Evolutionary conservation across 2,113 vertebrate species (phyloP).

Genomic region (Strigops habroptila): DNA sequence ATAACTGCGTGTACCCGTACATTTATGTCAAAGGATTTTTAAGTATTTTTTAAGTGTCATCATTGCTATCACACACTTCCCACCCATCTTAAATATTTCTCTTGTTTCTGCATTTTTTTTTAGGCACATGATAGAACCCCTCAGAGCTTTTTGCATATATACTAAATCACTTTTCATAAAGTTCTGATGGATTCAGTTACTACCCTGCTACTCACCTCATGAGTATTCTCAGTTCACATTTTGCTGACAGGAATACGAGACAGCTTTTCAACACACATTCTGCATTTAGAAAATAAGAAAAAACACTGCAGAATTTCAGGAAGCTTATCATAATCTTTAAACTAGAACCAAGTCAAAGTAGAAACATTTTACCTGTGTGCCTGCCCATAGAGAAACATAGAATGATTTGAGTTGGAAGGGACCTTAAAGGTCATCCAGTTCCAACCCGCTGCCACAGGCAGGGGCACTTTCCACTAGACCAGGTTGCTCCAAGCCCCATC

Average conservation of each 20-base stretch:
- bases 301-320: neutral
- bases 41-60: neutral
- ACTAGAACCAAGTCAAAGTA: neutral
- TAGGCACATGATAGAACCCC: neutral
- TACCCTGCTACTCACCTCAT: neutral
- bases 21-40: neutral
- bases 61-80: neutral
- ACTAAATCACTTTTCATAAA: neutral
- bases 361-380: neutral
- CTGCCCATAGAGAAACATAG: neutral
- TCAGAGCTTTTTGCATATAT: neutral
- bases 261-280: neutral
- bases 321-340: neutral
- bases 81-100: neutral
- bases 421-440: neutral
- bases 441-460: neutral
- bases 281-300: neutral
- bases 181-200: neutral
- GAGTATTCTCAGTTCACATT: neutral
- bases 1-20: rapidly evolving
- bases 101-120: neutral
- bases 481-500: neutral
- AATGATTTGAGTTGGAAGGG: neutral
- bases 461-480: neutral
- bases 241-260: neutral